Evolutionary conservation across 2,113 vertebrate genomes (phyloP), one percentile per base, ranked within the genome.

Genomic region (Ciconia maguari): DNA sequence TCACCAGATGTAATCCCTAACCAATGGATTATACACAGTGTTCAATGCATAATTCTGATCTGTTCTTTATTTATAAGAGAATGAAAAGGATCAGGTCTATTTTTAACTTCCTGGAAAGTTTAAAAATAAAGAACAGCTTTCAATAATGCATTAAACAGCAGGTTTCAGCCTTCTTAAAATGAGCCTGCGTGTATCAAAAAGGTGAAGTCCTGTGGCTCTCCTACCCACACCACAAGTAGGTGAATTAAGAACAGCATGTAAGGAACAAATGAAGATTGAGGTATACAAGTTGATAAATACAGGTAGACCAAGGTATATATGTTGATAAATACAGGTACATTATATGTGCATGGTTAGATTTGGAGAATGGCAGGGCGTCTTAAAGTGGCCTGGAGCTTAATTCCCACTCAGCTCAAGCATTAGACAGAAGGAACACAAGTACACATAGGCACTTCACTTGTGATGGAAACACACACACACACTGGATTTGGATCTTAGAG

Each of bases 31-130:
- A 96, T 94, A 64, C 96, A 85, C 77, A 77, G 78, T 26, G 75
- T 96, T 94, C 74, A 82, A 89, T 93, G 85, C 83, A 44, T 57
- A 93, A 52, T 72, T 91, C 92, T 32, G 78, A 95, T 83, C 79
- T 92, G 93, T 57, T 86, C 80, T 92, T 94, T 90, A 91, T 92
- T 97, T 93, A 6, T 76, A 87, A 80, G 81, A 91, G 93, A 96
- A 94, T 42, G 82, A 97, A 90, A 94, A 87, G 78, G 91, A 96
- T 91, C 84, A 61, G 87, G 26, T 60, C 90, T 97, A 97, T 97
- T 95, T 97, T 96, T 94, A 97, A 96, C 95, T 93, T 87, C 90
- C 82, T 95, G 93, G 93, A 95, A 96, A 95, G 92, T 96, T 96
- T 94, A 74, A 66, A 68, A 85, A 94, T 93, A 89, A 96, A 90